Evolutionary conservation across 2,797 vertebrate genomes (phyloP), one percentile per base, ranked within the genome.

Genomic region (Sebastes cheni): DNA sequence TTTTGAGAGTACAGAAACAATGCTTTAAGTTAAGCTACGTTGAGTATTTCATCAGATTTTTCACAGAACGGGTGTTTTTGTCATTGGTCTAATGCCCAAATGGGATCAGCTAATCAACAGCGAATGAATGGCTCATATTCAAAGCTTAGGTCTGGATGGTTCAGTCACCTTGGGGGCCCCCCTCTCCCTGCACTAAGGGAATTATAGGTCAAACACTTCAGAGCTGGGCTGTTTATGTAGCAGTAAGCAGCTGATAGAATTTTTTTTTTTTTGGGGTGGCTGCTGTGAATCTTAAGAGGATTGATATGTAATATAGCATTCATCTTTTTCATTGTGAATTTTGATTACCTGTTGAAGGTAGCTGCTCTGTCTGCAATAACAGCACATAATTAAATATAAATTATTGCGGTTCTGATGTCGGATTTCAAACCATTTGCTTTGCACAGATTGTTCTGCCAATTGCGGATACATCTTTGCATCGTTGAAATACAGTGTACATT

Each of bases 101-200:
- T 68, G 81, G 88, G 82, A 88, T 91, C 88, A 86, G 77, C 82
- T 87, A 88, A 91, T 90, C 87, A 89, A 83, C 77, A 77, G 77
- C 67, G 79, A 90, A 87, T 90, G 82, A 78, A 84, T 89, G 75
- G 77, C 77, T 81, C 67, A 67, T 82, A 87, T 91, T 92, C 80
- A 89, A 86, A 78, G 64, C 60, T 62, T 22, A 65, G 56, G 59
- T 75, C 56, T 82, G 62, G 91, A 85, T 77, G 77, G 66, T 83
- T 67, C 52, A 85, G 78, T 91, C 85, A 89, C 85, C 80, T 86
- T 84, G 81, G 89, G 83, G 75, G 8, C 18, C 75, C 75, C 55
- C 61, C 64, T 72, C 52, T 36, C 65, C 55, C 18, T 11, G 62
- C 75, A 73, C 32, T 34, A 36, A 71, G 64, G 77, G 39, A 73